Base-by-base conservation (phyloP, 2,113 vertebrate genomes). In the Triplophysa siluroides region DNA sequence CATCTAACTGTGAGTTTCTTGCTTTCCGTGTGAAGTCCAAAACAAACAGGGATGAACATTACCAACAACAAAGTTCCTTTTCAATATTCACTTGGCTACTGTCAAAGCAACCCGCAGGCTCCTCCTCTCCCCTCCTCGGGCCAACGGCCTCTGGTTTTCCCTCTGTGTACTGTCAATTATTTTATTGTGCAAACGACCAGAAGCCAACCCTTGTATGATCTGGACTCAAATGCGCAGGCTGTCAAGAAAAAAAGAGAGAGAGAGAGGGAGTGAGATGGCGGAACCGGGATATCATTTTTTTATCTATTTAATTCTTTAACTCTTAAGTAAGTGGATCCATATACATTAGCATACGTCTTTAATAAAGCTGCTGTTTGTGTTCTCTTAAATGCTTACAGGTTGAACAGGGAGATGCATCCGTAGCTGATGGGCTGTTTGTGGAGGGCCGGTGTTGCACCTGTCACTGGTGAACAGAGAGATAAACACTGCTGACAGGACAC, bases 11-110 rank as follows among this genome's bases (percentile, higher is more conserved):
- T 63, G 83, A 86, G 75, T 85, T 84, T 89, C 83, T 85, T 70
- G 85, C 86, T 88, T 86, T 85, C 56, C 63, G 64, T 82, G 81
- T 76, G 83, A 87, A 88, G 81, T 85, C 86, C 81, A 87, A 87
- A 83, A 85, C 81, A 86, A 88, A 88, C 86, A 86, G 58, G 81
- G 78, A 81, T 82, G 81, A 82, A 83, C 77, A 72, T 66, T 74
- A 61, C 78, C 75, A 81, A 84, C 84, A 83, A 81, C 84, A 82
- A 81, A 80, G 70, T 84, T 81, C 38, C 76, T 79, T 81, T 78
- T 85, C 81, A 80, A 68, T 54, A 68, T 70, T 74, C 71, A 8
- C 63, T 61, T 60, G 67, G 79, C 79, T 84, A 66, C 80, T 61
- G 76, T 76, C 75, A 29, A 50, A 62, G 65, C 61, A 50, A 64